Conservation (phyloP, 2,888 invertebrate species). For the Idaea biselata region DNA sequence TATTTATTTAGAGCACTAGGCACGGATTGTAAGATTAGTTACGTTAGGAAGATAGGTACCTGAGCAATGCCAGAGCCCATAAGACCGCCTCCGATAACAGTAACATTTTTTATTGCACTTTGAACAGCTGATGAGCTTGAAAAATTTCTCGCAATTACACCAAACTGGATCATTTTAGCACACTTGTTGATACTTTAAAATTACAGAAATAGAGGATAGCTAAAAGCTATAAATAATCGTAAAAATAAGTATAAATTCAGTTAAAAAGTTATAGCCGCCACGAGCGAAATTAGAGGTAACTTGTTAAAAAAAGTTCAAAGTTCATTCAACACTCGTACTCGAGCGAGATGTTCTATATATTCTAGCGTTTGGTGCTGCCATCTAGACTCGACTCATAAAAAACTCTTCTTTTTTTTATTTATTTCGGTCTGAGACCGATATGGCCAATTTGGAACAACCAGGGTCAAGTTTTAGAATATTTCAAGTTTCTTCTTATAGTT, state of each 20-base stretch:
- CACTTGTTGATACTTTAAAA: conserved; percentile 32
- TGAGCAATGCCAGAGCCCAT: conserved; percentile 96
- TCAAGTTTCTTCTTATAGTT: too few relatives aligned
- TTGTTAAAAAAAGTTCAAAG: conserved; percentile 32
- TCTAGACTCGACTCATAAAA: too few relatives aligned
- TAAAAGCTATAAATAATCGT: neutral
- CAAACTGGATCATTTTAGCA: conserved; percentile 55
- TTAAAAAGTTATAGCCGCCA: neutral
- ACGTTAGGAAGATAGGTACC: conserved; percentile 66
- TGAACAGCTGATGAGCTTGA: conserved; percentile 56
- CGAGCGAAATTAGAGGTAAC: neutral
- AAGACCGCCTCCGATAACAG: conserved; percentile 92
- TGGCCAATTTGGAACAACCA: too few relatives aligned
- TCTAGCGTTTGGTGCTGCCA: too few relatives aligned
- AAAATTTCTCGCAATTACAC: conserved; percentile 59
- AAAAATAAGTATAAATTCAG: neutral
- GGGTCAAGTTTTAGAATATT: too few relatives aligned
- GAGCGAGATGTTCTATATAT: too few relatives aligned
- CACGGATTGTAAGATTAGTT: neutral
- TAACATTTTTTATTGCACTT: conserved; percentile 88
- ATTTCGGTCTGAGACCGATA: too few relatives aligned
- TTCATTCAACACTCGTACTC: conserved; percentile 29
- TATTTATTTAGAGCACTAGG: neutral
- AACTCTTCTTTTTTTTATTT: too few relatives aligned
- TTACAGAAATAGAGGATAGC: neutral